These are phyloP conservation scores for Lycaon pictus DNA, from an alignment of 2,113 vertebrate genomes.

Conservation along the genomic window DNA sequence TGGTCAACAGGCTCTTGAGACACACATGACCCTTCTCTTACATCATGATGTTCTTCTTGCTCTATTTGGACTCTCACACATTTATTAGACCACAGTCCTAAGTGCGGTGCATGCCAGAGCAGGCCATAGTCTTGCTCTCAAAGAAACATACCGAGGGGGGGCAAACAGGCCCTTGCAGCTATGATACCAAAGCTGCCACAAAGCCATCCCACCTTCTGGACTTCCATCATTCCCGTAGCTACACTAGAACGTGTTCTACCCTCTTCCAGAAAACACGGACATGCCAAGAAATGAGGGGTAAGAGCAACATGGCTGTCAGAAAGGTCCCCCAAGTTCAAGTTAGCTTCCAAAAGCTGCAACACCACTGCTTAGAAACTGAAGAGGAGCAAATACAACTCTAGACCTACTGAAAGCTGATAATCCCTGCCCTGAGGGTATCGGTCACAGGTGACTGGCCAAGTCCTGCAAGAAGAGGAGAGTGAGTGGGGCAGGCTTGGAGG, in stretches of 20 bases:
- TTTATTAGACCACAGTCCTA: neutral
- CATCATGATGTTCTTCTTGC: neutral
- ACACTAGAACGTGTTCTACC: neutral
- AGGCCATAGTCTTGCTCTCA: neutral
- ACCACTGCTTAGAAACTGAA: neutral
- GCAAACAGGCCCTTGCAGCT: neutral
- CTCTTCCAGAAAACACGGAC: neutral
- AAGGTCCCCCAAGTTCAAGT: neutral
- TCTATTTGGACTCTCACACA: neutral
- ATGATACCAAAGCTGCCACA: neutral
- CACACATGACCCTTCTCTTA: neutral
- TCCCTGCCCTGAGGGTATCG: neutral
- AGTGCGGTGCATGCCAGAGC: neutral
- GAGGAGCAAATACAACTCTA: neutral
- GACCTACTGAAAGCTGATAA: fast-evolving
- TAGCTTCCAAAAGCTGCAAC: neutral
- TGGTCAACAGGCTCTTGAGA: neutral
- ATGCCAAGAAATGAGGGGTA: neutral
- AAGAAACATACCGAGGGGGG: neutral
- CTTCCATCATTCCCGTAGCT: neutral
- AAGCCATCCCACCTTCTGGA: no score
- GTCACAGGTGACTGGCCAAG: neutral
- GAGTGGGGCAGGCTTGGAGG: neutral
- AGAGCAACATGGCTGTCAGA: neutral
- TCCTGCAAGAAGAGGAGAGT: neutral